A percentile compares a stretch with the other conserved stretches of the same genome.
Conservation (phyloP, 1,140 invertebrate species). For the Tetragnatha versicolor region DNA sequence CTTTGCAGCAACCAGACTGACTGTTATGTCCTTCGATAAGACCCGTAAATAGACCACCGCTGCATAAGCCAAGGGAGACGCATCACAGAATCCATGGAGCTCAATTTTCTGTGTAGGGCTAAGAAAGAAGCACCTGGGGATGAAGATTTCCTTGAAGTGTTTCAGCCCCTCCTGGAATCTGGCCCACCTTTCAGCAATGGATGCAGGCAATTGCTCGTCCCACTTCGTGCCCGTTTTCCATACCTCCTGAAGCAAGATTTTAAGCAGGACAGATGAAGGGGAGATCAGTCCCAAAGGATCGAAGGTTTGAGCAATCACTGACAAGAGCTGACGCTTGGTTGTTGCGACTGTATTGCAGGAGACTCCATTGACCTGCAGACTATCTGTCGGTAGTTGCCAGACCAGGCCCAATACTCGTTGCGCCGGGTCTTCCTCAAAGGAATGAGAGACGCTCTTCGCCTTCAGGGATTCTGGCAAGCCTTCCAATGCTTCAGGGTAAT, state of each 20-base stretch:
- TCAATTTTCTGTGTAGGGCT: neutral
- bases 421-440: neutral
- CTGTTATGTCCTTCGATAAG: neutral
- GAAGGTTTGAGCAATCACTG: neutral
- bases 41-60: neutral
- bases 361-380: neutral
- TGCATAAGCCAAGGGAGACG: neutral
- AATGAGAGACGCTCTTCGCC: too few relatives aligned
- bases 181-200: neutral
- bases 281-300: neutral
- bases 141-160: neutral
- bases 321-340: neutral
- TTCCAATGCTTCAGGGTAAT: neutral
- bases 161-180: neutral
- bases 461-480: too few relatives aligned
- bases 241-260: neutral
- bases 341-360: neutral
- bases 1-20: neutral
- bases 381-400: neutral
- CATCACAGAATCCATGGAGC: neutral
- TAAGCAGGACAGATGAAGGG: neutral
- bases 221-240: neutral
- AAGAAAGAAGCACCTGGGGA: neutral
- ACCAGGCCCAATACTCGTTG: neutral
- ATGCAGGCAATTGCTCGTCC: neutral